Evolutionary conservation across 2,113 vertebrate genomes (phyloP).

Genomic region (Neolamprologus tretocephalus): DNA sequence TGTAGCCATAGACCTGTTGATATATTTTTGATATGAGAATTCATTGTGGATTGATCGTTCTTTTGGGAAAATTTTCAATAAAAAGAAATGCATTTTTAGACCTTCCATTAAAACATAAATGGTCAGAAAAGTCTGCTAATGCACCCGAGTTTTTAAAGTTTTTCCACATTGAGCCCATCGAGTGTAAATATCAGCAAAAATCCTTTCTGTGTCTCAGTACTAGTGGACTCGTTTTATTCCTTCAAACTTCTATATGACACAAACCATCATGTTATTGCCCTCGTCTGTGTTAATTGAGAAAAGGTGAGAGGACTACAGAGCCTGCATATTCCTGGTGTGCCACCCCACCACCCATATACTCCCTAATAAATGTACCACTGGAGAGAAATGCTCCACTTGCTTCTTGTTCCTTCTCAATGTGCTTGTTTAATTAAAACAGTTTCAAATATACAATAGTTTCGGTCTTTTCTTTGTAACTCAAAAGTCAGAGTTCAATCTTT

Average conservation of each 20-base stretch:
- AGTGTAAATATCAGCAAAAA: not conserved
- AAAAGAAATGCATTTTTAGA: constrained; percentile 38
- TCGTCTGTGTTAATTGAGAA: not conserved
- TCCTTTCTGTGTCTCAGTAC: not conserved
- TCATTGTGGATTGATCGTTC: constrained; percentile 32
- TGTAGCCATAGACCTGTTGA: constrained; percentile 67
- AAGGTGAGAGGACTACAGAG: not conserved
- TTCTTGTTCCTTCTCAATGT: constrained; percentile 45
- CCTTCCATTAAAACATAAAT: not conserved
- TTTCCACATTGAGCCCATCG: not conserved
- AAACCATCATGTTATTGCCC: not conserved
- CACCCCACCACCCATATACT: not conserved
- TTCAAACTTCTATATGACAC: not conserved
- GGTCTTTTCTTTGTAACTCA: not conserved
- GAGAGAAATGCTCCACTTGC: constrained; percentile 30
- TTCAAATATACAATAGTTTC: constrained; percentile 5
- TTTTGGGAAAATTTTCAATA: constrained; percentile 28
- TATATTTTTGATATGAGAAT: constrained; percentile 78
- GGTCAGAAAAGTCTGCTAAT: not conserved
- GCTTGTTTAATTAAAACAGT: constrained; percentile 64
- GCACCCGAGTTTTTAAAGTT: not conserved
- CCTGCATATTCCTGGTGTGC: not conserved
- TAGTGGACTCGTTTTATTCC: not conserved
- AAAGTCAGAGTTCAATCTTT: not conserved
- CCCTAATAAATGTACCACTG: constrained; percentile 46